Percentiles rank a stretch among this genome's conserved stretches.
Evolutionary conservation across 2,113 vertebrate species (phyloP).

Genomic region (Zosterops lateralis): DNA sequence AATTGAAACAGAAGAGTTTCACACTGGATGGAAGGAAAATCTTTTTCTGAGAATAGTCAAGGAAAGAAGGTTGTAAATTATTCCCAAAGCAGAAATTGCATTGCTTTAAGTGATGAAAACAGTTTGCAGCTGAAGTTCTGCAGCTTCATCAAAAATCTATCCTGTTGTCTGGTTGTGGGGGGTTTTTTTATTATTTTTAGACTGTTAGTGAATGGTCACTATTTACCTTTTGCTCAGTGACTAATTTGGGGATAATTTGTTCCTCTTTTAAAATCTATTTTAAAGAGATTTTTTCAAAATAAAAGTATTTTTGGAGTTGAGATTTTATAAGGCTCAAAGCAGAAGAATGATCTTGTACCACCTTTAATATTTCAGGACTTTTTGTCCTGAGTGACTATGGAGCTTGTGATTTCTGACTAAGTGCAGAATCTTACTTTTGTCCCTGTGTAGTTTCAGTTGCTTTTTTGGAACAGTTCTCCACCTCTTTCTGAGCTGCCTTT

Average conservation of each 20-base stretch:
- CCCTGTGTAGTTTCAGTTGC: not conserved
- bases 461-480: not conserved
- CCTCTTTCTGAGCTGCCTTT: not conserved
- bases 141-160: not conserved
- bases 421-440: not conserved
- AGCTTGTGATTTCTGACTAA: not conserved
- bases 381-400: not conserved
- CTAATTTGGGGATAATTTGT: not conserved
- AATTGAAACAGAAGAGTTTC: not conserved
- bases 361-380: not conserved
- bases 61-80: not conserved
- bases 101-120: not conserved
- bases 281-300: not conserved
- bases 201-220: not conserved
- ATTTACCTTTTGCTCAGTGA: not conserved
- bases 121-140: not conserved
- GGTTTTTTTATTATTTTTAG: not conserved
- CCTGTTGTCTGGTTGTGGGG: not conserved
- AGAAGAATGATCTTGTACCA: not conserved
- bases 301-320: not conserved
- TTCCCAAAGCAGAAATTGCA: not conserved
- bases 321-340: not conserved
- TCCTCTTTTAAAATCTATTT: not conserved
- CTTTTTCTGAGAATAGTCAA: not conserved
- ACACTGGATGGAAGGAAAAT: not conserved